Evolutionary conservation across 2,113 vertebrate species (phyloP), one percentile per base, ranked within the genome.

Genomic region (Gnathonemus longibarbis): DNA sequence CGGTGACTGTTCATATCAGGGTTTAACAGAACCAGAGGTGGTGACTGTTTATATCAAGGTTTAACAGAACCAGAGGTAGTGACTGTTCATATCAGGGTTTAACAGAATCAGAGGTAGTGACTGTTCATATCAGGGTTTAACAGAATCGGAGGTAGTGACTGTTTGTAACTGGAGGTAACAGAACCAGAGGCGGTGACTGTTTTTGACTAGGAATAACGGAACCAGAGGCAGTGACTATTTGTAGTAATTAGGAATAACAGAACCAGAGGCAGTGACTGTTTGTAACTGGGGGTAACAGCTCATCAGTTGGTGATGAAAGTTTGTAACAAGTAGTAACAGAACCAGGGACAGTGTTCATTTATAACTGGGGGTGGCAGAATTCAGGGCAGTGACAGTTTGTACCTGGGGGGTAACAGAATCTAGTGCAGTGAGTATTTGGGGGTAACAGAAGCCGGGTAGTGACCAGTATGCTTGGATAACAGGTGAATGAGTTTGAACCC

Each of bases 191-290:
- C 2, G 1, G 56, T 62, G 24, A 21, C 56, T 24, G 7, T 62
- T 21, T 9, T 2, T 39, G 2, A 4, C 31, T 0, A 0, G 70
- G n/a, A 0, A 0, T 35, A 77, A 31, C 3, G 2, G 11, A 77
- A 77, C 11, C 10, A 31, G 70, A 1, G 27, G 3, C 5, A 0
- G 31, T 39, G 70, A 13, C 8, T 3, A 0, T 39, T 77, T 39
- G 0, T 77, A 77, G 8, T 70, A 11, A 10, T 9, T 31, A 3
- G 83, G 24, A 3, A 1, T 70, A 70, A 70, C 3, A 0, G 27
- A 45, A 84, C 13, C 39, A 17, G 45, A 39, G 15, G 83, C 27
- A 1, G 10, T 31, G 66, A 27, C 27, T 31, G 11, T 58, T 58
- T n/a, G 6, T 58, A 58, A 8, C 21, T 58, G 11, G 56, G 56